These are phyloP conservation scores for Cynoglossus semilaevis DNA, from an alignment of 2,113 vertebrate species.

Conservation along the genomic window DNA sequence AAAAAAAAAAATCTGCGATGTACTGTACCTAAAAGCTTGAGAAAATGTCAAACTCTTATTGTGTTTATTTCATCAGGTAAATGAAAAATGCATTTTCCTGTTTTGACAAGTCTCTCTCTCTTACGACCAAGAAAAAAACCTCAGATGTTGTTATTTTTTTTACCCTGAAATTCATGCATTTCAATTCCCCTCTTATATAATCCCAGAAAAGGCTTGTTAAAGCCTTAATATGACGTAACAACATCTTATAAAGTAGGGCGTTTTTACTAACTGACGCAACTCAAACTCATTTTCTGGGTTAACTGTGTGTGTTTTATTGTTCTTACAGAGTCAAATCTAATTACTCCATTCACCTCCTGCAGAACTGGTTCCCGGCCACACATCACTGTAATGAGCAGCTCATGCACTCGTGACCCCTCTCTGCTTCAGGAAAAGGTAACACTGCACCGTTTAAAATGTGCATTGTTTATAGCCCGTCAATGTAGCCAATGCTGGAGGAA, in stretches of 20 bases:
- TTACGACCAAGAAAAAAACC: too few species aligned
- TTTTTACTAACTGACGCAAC: conserved; percentile 65
- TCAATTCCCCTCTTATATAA: conserved; percentile 53
- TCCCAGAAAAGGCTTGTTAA: conserved; percentile 46
- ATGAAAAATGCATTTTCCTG: too few species aligned
- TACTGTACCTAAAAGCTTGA: too few species aligned
- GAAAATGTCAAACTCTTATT: too few species aligned
- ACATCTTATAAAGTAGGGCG: conserved; percentile 58
- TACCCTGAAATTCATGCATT: conserved; percentile 37
- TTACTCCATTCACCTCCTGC: conserved; percentile 55
- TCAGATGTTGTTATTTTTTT: neutral
- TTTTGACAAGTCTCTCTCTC: too few species aligned
- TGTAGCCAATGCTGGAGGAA: conserved; percentile 45
- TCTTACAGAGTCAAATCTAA: conserved; percentile 49
- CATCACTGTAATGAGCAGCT: conserved; percentile 42
- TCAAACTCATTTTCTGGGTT: conserved; percentile 47
- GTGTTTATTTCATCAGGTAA: too few species aligned
- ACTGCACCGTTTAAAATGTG: conserved; percentile 37
- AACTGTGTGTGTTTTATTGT: conserved; percentile 49
- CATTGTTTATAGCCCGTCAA: conserved; percentile 35
- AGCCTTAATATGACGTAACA: conserved; percentile 61
- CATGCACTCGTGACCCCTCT: conserved; percentile 52
- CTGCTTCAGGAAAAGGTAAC: conserved; percentile 39
- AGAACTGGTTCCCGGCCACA: conserved; percentile 34
- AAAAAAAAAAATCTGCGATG: too few species aligned